Evolutionary conservation across 2,113 vertebrate species (phyloP), one percentile per base, ranked within the genome.

Genomic region (Melierax canorus): DNA sequence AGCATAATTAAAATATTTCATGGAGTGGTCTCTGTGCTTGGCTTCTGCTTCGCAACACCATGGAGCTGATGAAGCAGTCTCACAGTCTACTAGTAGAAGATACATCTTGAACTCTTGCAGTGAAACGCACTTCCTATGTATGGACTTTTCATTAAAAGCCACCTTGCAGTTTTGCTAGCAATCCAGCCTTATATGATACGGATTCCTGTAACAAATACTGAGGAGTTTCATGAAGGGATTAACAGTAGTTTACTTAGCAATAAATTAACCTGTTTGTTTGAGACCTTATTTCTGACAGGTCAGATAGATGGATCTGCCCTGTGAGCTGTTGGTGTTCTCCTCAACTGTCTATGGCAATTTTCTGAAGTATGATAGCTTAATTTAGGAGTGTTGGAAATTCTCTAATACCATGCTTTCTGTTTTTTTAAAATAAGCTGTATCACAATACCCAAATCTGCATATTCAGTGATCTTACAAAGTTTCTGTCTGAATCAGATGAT

Each of bases 101-200:
- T 58, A 22, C 4, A 5, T 53, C 34, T 60, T 88, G 20, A 73
- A 58, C 11, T 46, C 23, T 13, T 78, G 8, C 15, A 64, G 7
- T 51, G 43, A 79, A 88, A 64, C 0, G 6, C 6, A 6, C 9
- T 91, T 77, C n/a, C n/a, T 26, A 1, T 32, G 0, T 62, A 2
- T 53, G 22, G 32, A 8, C 19, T 78, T 41, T 77, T 58, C 18
- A 32, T 43, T 34, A 62, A 62, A 73, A 66, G 20, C 30, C n/a
- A 46, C 30, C 9, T 51, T 69, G 22, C 8, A 36, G 22, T 84
- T 81, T 87, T 71, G 24, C 8, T 74, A 55, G 32, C 15, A 64
- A 2, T 74, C 23, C 12, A 66, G 8, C 21, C 11, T 74, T 67
- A 9, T 2, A 29, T 29, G 6, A 2, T 59, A 17, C 4, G 6